Conservation (phyloP, 2,797 vertebrate genomes). For the Myotis findleyi region DNA sequence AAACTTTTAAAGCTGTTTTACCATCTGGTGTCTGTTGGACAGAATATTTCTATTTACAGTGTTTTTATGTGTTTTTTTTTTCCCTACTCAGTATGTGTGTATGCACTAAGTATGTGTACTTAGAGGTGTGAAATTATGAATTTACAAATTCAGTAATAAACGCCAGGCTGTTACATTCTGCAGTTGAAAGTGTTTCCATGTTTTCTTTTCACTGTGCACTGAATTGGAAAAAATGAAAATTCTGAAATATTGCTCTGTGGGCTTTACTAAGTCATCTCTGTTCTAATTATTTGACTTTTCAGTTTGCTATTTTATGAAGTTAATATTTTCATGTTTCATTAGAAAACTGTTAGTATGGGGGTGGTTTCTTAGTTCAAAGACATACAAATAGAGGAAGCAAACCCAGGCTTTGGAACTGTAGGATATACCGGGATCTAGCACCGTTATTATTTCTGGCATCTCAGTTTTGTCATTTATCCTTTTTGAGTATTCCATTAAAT, state of each 20-base stretch:
- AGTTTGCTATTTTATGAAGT: neutral
- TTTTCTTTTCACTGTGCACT: neutral
- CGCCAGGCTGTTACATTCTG: constrained; percentile 20
- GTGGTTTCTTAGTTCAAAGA: constrained; percentile 14
- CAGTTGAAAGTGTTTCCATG: neutral
- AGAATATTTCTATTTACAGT: constrained; percentile 52
- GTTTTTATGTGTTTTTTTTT: constrained; percentile 1
- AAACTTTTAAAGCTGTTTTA: constrained; percentile 66
- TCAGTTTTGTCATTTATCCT: neutral
- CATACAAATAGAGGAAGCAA: neutral
- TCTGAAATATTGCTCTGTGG: neutral
- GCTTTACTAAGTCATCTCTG: neutral
- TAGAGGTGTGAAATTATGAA: constrained; percentile 58
- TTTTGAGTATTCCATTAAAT: neutral
- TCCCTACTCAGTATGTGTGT: neutral
- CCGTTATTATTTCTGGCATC: neutral
- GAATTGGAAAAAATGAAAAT: neutral
- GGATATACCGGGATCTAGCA: neutral
- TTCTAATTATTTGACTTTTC: neutral
- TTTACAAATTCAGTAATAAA: constrained; percentile 61
- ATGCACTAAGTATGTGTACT: constrained; percentile 56
- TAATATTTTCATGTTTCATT: constrained; percentile 30
- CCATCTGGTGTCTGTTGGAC: constrained; percentile 37
- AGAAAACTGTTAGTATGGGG: constrained; percentile 6
- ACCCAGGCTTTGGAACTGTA: neutral